Evolutionary conservation across 2,888 invertebrate species (phyloP).

Genomic region (Ochropleura plecta): DNA sequence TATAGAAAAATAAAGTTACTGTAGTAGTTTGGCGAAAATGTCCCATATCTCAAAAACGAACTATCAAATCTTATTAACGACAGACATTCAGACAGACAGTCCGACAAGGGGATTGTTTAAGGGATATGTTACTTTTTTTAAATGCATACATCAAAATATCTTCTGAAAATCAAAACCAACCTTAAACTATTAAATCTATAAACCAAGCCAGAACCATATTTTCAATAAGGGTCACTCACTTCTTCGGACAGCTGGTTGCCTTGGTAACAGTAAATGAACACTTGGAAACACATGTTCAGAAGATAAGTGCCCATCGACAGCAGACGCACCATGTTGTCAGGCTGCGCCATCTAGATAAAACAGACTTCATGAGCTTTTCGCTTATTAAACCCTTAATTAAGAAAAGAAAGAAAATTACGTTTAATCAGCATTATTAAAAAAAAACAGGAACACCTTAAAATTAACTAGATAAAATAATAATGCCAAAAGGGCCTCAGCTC

Average conservation of each 20-base stretch:
- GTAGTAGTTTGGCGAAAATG: no score
- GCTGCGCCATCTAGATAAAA: slow-evolving; percentile 46
- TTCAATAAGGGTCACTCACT: slow-evolving; percentile 70
- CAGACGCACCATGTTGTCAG: slow-evolving; percentile 80
- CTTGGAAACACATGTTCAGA: slow-evolving; percentile 87
- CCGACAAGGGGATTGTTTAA: no score
- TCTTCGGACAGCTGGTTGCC: slow-evolving; percentile 87
- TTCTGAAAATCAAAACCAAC: background rate
- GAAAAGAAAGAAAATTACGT: no score
- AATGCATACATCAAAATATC: background rate
- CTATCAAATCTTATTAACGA: no score
- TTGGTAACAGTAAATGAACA: slow-evolving; percentile 89
- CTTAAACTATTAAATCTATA: background rate
- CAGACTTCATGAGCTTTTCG: background rate
- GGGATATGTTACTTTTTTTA: no score
- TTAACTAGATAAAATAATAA: no score
- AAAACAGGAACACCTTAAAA: no score
- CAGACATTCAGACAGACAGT: no score
- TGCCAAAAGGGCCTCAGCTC: no score
- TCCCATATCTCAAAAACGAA: no score
- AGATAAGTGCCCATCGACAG: slow-evolving; percentile 85
- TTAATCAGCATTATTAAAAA: no score
- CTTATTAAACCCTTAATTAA: background rate
- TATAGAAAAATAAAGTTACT: no score
- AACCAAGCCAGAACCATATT: background rate